Evolutionary conservation across 1,140 invertebrate species (phyloP).

Genomic region (Leptinotarsa lineolata): DNA sequence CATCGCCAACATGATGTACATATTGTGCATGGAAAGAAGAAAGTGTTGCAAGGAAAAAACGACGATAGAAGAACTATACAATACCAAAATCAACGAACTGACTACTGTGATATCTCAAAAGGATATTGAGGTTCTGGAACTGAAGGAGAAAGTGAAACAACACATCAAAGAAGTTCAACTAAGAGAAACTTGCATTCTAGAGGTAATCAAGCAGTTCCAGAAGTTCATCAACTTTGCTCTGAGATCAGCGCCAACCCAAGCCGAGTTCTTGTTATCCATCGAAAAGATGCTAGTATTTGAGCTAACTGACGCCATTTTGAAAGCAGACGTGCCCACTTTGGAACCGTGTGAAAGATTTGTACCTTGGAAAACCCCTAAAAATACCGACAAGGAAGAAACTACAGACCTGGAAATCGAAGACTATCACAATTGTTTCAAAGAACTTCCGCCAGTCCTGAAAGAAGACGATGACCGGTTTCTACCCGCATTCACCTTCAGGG

Average conservation of each 20-base stretch:
- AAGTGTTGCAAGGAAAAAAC: slow-evolving; percentile 51
- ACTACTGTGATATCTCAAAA: slow-evolving; percentile 36
- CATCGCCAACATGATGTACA: slow-evolving; percentile 54
- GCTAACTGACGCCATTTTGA: slow-evolving; percentile 41
- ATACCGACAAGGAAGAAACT: background rate
- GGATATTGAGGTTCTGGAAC: slow-evolving; percentile 39
- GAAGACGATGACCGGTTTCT: slow-evolving; percentile 35
- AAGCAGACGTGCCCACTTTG: slow-evolving; percentile 10
- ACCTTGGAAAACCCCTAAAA: slow-evolving; percentile 12
- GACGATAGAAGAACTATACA: slow-evolving; percentile 45
- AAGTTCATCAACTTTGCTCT: slow-evolving; percentile 59
- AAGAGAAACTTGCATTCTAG: slow-evolving; percentile 47
- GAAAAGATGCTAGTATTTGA: slow-evolving; percentile 54
- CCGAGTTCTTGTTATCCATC: slow-evolving; percentile 56
- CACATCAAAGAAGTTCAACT: slow-evolving; percentile 40
- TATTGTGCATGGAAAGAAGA: slow-evolving; percentile 55
- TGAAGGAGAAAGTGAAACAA: slow-evolving; percentile 45
- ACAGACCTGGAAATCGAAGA: slow-evolving; percentile 30
- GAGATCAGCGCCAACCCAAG: slow-evolving; percentile 54
- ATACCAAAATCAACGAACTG: slow-evolving; percentile 41
- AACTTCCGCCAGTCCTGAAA: slow-evolving; percentile 26
- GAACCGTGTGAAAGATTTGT: slow-evolving; percentile 13
- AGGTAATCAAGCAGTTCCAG: slow-evolving; percentile 56
- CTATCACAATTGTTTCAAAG: slow-evolving; percentile 44
- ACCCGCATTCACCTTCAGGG: slow-evolving; percentile 45